A percentile compares a stretch with the other conserved stretches of the same genome.
Conservation (phyloP, 2,888 invertebrate species). For the Machimus rusticus region DNA sequence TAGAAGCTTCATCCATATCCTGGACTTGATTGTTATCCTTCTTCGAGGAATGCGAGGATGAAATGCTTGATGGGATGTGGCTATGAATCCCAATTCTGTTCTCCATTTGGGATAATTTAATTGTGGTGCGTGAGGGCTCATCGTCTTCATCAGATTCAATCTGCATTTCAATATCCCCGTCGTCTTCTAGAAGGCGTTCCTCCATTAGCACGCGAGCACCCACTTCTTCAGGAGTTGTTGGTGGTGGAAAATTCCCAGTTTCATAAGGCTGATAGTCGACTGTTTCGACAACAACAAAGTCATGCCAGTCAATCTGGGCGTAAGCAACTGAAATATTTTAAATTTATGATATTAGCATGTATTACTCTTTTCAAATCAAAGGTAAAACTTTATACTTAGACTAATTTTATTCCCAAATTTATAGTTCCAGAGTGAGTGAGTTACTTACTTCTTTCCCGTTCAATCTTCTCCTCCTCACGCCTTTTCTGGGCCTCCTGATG, state of each 20-base stretch:
- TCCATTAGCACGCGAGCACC: constrained; percentile 93
- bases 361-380: neutral
- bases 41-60: constrained; percentile 54
- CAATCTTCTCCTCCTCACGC: constrained; percentile 93
- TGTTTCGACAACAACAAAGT: constrained; percentile 99
- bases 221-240: constrained; percentile 96
- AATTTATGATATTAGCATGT: neutral
- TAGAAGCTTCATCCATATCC: constrained; percentile 93
- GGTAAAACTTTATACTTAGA: neutral
- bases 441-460: constrained; percentile 81
- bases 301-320: constrained; percentile 99
- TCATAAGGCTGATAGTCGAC: constrained; percentile 98
- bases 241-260: constrained; percentile 94
- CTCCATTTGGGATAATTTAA: constrained; percentile 73
- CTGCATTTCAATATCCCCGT: constrained; percentile 89
- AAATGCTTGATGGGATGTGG: constrained; percentile 58
- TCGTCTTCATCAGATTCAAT: constrained; percentile 85
- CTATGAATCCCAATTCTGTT: constrained; percentile 64
- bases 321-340: constrained; percentile 73
- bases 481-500: constrained; percentile 93
- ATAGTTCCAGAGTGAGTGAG: too few species aligned
- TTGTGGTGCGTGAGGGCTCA: constrained; percentile 59
- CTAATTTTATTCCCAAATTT: too few species aligned
- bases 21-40: constrained; percentile 73
- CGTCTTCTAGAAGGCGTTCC: constrained; percentile 78